phyloP scores from a whole-genome alignment of 2,113 vertebrate genomes.

The Hippoglossus stenolepis region DNA sequence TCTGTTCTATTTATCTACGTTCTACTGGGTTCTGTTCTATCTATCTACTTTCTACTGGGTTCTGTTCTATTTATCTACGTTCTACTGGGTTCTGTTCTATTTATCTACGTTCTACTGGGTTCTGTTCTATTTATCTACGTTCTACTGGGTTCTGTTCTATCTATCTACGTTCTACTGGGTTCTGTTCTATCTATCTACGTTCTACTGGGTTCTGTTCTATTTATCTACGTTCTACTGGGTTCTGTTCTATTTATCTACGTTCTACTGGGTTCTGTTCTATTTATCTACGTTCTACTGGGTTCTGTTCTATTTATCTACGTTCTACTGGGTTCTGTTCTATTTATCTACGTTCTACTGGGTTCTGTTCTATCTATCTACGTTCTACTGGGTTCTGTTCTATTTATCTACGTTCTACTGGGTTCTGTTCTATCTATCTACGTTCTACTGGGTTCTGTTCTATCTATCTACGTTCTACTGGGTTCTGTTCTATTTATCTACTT shows the following conservation, averaged over 20 bases:
- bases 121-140: conserved; percentile 13
- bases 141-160: background rate
- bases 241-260: conserved; percentile 1
- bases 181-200: background rate
- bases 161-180: background rate
- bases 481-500: conserved; percentile 10
- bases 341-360: background rate
- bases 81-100: conserved; percentile 11
- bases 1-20: conserved; percentile 5
- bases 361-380: too few species aligned
- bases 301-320: background rate
- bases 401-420: too few species aligned
- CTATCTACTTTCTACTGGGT: background rate
- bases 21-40: conserved; percentile 8
- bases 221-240: background rate
- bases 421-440: background rate
- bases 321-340: conserved; percentile 16
- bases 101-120: background rate
- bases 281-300: conserved; percentile 38
- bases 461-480: too few species aligned
- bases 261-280: background rate
- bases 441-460: conserved; percentile 14
- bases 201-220: conserved; percentile 11
- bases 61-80: conserved; percentile 5
- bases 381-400: background rate